Base-by-base conservation (phyloP, 2,888 invertebrate species). In the Sussaba pulchella region DNA sequence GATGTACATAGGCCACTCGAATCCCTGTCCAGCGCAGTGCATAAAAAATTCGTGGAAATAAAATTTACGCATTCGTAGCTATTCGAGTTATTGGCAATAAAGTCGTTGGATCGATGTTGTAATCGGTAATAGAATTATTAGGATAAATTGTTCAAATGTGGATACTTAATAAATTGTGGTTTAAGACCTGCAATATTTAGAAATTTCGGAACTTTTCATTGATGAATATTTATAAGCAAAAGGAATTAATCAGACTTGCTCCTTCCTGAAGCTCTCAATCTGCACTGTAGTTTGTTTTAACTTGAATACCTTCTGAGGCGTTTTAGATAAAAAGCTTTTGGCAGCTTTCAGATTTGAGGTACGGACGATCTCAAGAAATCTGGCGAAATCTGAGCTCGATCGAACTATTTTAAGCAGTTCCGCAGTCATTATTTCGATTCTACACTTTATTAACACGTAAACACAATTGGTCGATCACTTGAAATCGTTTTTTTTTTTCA, bases 101-200 rank as follows among this genome's bases (percentile, higher is more conserved):
- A 73, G 17, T 54, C 43, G 6, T 14, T 21, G 17, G 43, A 43
- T 47, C 31, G 10, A 57, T 39, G 54, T 63, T 78, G 24, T 63
- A 54, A 69, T 69, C 69, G 69, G 67, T 41, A 19, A 24, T 54
- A 64, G 26, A 73, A n/a, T n/a, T 41, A 39, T 17, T 69, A 67
- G 10, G 39, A 52, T 36, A 17, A 69, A 63, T 63, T 43, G 36
- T 63, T 21, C 26, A 21, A 45, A 74, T 74, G 78, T 78, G 52
- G 39, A 66, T 67, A 69, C 69, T 14, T 57, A 69, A 74, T 69
- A 69, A 78, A 74, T 64, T 17, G 47, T 26, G 36, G 24, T 70
- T 57, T n/a, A 69, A 78, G 52, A 17, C 36, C 47, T 52, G 2
- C 21, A 4, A 52, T 52, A 9, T n/a, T 4, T 63, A 0, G 9